Conservation (phyloP, 2,113 vertebrate species). For the Trematomus loennbergii region DNA sequence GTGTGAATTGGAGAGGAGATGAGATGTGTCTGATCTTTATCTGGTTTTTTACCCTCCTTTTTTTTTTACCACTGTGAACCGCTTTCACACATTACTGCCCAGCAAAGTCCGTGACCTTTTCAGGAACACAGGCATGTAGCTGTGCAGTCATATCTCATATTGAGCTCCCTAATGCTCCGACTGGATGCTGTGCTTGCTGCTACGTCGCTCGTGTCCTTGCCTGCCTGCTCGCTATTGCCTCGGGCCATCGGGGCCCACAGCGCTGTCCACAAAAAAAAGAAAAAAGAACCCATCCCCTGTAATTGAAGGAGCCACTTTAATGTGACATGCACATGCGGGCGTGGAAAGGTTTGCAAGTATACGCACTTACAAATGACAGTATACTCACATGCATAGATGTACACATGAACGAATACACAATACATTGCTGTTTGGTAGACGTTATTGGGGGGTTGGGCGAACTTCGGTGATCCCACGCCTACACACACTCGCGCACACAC, state of each 20-base stretch:
- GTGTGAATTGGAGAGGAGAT: constrained; percentile 22
- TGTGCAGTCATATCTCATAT: constrained; percentile 85
- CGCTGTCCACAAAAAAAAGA: constrained; percentile 78
- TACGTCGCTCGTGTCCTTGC: constrained; percentile 72
- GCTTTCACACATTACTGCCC: constrained; percentile 84
- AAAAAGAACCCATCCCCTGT: constrained; percentile 63
- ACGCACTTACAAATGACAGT: constrained; percentile 14
- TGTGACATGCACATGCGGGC: constrained; percentile 65
- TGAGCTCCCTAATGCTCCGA: constrained; percentile 79
- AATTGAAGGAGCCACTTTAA: constrained; percentile 85
- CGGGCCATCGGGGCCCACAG: constrained; percentile 73
- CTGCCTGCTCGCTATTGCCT: constrained; percentile 71
- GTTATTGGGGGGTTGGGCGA: constrained; percentile 42
- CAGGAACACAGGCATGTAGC: constrained; percentile 77
- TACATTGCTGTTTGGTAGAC: constrained; percentile 46
- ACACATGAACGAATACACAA: constrained; percentile 12
- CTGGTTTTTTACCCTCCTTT: constrained; percentile 5
- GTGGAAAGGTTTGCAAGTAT: constrained; percentile 37
- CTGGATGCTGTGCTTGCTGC: constrained; percentile 71
- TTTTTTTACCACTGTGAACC: constrained; percentile 68
- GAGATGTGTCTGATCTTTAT: constrained; percentile 50
- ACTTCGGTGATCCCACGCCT: constrained; percentile 29
- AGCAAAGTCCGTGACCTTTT: constrained; percentile 84
- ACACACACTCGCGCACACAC: constrained; percentile 31
- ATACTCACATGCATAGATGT: neutral